Conservation (phyloP, 2,113 vertebrate species). For the pig (Sus scrofa) region DNA sequence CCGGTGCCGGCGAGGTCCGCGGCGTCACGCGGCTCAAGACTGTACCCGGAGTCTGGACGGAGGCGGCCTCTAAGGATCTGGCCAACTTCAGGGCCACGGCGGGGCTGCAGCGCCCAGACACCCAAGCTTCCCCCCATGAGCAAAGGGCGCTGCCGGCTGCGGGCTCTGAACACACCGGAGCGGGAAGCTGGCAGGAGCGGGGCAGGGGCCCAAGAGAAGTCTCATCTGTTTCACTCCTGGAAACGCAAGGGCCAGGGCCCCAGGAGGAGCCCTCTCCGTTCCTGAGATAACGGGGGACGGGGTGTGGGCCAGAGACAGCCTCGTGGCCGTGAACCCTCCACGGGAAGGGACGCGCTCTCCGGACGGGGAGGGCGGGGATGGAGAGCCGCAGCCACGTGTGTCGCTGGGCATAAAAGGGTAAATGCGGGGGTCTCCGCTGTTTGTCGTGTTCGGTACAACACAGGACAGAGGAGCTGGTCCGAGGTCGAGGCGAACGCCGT, state of each 20-base stretch:
- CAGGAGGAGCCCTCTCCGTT: too few species aligned
- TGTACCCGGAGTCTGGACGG: background rate
- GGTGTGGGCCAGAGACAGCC: accelerated
- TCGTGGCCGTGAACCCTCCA: background rate
- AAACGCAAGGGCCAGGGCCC: accelerated
- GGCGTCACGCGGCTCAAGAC: accelerated
- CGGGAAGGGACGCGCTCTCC: accelerated
- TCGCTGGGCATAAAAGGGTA: accelerated
- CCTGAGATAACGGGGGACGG: too few species aligned
- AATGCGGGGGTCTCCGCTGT: accelerated
- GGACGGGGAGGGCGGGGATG: accelerated
- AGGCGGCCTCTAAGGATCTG: too few species aligned
- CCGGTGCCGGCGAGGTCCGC: background rate
- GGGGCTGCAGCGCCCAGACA: background rate
- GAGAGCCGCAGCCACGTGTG: accelerated
- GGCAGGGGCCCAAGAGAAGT: background rate
- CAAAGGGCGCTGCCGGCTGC: too few species aligned
- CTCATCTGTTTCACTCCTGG: background rate
- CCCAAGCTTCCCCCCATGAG: too few species aligned
- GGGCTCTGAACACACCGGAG: too few species aligned
- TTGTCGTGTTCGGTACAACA: background rate
- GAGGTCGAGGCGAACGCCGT: accelerated
- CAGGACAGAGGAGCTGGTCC: background rate
- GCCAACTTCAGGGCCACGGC: background rate
- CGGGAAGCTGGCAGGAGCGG: background rate